Conservation (phyloP, 2,113 vertebrate genomes). For the Gracilinanus agilis region DNA sequence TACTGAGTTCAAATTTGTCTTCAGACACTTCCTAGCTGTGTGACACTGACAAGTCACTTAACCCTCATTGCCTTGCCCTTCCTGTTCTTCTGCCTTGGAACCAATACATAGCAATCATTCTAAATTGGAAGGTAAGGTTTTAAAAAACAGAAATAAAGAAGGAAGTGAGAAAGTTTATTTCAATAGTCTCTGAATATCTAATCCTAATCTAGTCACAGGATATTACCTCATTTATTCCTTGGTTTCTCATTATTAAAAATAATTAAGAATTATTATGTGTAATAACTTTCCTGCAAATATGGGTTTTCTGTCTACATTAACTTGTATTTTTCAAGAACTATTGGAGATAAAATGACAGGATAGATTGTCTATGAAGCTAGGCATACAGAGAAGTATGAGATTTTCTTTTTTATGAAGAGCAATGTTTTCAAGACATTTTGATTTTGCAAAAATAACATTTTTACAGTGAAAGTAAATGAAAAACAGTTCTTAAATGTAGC, state of each 20-base stretch:
- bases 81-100: too few species aligned
- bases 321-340: neutral
- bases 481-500: neutral
- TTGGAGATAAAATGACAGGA: neutral
- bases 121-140: too few species aligned
- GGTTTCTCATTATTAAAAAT: neutral
- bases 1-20: too few species aligned
- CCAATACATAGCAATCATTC: too few species aligned
- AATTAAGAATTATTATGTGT: neutral
- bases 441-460: neutral
- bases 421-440: neutral
- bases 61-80: too few species aligned
- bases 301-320: neutral
- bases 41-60: too few species aligned
- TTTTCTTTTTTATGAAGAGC: neutral
- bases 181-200: neutral
- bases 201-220: neutral
- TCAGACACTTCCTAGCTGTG: too few species aligned
- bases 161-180: slow-evolving; percentile 44
- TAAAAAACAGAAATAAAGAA: neutral
- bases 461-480: neutral
- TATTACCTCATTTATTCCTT: neutral
- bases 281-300: neutral
- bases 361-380: neutral
- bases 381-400: neutral